These are phyloP conservation scores for Vimba vimba DNA, from an alignment of 2,113 vertebrate genomes.

Conservation along the genomic window DNA sequence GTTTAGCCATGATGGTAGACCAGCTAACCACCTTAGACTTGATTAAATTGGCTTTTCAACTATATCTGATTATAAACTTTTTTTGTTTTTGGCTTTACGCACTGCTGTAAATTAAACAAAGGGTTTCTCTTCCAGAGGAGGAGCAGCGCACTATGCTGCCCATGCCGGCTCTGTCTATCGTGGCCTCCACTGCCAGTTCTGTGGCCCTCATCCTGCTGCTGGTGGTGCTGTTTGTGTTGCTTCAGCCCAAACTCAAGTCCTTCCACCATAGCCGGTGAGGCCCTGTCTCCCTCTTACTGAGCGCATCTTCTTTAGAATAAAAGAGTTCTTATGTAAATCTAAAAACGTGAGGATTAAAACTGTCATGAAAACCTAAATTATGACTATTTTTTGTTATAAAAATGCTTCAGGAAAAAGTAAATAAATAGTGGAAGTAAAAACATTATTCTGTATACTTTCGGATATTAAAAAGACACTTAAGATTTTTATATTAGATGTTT, in stretches of 20 bases:
- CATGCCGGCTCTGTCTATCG: slow-evolving; percentile 91
- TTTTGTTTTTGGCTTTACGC: background rate
- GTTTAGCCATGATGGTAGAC: background rate
- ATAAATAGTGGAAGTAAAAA: background rate
- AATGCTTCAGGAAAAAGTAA: background rate
- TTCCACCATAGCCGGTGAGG: slow-evolving; percentile 94
- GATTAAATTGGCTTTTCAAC: background rate
- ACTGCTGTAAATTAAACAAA: slow-evolving; percentile 25
- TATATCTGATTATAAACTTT: background rate
- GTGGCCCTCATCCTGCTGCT: slow-evolving; percentile 93
- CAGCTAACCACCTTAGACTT: background rate
- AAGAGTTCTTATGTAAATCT: background rate
- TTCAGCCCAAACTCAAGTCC: slow-evolving; percentile 98
- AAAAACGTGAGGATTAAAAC: background rate
- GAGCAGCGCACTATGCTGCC: slow-evolving; percentile 83
- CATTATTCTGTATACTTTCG: background rate
- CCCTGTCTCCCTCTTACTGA: background rate
- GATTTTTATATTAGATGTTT: background rate
- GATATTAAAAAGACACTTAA: background rate
- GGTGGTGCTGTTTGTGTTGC: slow-evolving; percentile 94
- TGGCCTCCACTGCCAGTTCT: slow-evolving; percentile 92
- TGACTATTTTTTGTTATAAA: background rate
- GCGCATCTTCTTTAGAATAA: background rate
- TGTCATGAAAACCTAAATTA: background rate
- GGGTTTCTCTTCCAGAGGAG: slow-evolving; percentile 79